A percentile compares a stretch with the other conserved stretches of the same genome.
phyloP scores from a whole-genome alignment of 1,140 invertebrate species.

The Saccostrea cuccullata region DNA sequence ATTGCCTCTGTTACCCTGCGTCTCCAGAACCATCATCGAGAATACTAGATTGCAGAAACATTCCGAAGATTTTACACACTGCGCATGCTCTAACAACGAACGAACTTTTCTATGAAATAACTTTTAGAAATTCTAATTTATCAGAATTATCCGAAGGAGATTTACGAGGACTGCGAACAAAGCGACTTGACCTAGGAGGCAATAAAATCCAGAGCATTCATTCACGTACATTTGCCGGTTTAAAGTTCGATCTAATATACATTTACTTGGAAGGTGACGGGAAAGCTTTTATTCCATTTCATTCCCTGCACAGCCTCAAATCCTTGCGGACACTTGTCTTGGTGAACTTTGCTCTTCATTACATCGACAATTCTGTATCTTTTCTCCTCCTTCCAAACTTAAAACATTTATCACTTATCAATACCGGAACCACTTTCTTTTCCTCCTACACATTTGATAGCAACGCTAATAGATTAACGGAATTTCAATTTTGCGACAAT shows the following conservation, averaged over 20 bases:
- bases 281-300: background rate
- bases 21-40: background rate
- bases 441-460: background rate
- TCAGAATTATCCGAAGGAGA: background rate
- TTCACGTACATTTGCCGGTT: background rate
- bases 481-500: background rate
- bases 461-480: background rate
- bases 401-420: background rate
- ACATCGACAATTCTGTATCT: background rate
- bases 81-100: background rate
- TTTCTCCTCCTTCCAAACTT: conserved; percentile 5
- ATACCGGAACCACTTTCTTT: background rate
- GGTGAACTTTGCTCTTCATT: background rate
- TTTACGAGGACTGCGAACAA: background rate
- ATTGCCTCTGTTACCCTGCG: background rate
- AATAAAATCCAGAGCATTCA: background rate
- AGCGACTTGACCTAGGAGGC: background rate
- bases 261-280: background rate
- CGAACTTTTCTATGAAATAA: conserved; percentile 1
- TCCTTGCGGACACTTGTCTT: background rate
- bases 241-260: background rate
- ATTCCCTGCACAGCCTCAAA: background rate
- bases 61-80: background rate
- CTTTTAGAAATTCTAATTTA: background rate
- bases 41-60: conserved; percentile 1